A percentile compares a stretch with the other conserved stretches of the same genome.
phyloP scores from a whole-genome alignment of 2,797 vertebrate genomes.

The Schizopygopsis pylzovi region DNA sequence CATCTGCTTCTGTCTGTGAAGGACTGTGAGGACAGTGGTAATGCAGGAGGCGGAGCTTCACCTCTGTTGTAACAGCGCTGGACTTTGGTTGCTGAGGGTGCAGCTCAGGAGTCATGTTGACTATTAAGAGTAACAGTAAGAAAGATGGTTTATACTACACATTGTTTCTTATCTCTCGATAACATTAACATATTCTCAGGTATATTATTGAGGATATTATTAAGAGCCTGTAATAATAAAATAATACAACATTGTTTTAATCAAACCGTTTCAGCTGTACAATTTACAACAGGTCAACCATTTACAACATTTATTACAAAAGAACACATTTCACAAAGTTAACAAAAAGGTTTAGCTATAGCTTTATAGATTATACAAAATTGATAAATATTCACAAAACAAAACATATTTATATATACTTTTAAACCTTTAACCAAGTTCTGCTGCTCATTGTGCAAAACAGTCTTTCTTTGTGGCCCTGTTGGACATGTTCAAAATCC shows the following conservation, averaged over 20 bases:
- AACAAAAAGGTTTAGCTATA: constrained; percentile 1
- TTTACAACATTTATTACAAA: constrained; percentile 7
- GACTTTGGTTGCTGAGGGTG: constrained; percentile 30
- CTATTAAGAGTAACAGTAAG: neutral
- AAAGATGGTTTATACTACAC: neutral
- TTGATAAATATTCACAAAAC: constrained; percentile 36
- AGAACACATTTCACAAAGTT: neutral
- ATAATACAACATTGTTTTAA: neutral
- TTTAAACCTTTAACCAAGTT: neutral
- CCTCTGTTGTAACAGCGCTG: neutral
- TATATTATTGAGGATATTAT: neutral
- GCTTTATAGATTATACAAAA: constrained; percentile 27
- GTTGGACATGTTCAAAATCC: neutral
- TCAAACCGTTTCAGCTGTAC: neutral
- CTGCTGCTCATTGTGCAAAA: neutral
- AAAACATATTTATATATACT: neutral
- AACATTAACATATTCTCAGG: constrained; percentile 18
- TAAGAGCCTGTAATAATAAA: neutral
- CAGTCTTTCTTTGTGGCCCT: neutral
- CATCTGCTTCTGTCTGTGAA: neutral
- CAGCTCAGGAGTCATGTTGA: constrained; percentile 9
- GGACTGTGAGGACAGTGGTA: neutral
- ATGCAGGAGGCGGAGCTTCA: neutral
- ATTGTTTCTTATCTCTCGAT: neutral
- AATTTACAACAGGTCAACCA: neutral